Base-by-base conservation (phyloP, 1,140 invertebrate species). In the Anastrepha obliqua region DNA sequence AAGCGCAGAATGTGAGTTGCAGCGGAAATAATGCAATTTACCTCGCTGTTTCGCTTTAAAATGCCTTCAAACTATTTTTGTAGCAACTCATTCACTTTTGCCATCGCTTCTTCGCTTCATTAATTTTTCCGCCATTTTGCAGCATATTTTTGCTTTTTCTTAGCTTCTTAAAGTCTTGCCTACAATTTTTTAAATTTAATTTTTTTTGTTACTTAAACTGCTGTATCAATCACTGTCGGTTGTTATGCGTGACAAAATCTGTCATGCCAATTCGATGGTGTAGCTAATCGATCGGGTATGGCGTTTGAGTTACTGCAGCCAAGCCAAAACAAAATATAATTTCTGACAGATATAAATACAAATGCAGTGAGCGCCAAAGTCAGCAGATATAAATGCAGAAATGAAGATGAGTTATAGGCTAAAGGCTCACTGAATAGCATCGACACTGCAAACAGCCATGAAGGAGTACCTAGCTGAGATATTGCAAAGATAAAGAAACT, bases 21-120 rank as follows among this genome's bases (percentile, higher is more conserved):
- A 74, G 70, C 74, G 74, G 6, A n/a, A 81, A 51, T 81, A 81
- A 81, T 81, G 74, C 74, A 81, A 81, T 81, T 81, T 55, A 8
- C n/a, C 3, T 9, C n/a, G 74, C 47, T 29, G 6, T 44, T 81
- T 47, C 4, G 74, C 17, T 78, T 55, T 29, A 9, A 51, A 81
- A 81, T 74, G 42, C 42, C 67, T 74, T 15, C 7, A 42, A 29
- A 81, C 7, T 58, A 20, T 55, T 81, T n/a, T 17, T 81, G 47
- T 47, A 29, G 55, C 7, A 74, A 42, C 67, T 74, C 44, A 74
- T 74, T 47, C 67, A 44, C 39, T 44, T n/a, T 74, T 74, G 29
- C 29, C 29, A 47, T 55, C 51, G 39, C 17, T 62, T 13, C 60
- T 62, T 0, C 11, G 7, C 60, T 13, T 13, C 65, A 13, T 20